A percentile compares a stretch with the other conserved stretches of the same genome.
These are phyloP conservation scores for Baryphthengus martii DNA, from an alignment of 2,113 vertebrate genomes.

Conservation along the genomic window DNA sequence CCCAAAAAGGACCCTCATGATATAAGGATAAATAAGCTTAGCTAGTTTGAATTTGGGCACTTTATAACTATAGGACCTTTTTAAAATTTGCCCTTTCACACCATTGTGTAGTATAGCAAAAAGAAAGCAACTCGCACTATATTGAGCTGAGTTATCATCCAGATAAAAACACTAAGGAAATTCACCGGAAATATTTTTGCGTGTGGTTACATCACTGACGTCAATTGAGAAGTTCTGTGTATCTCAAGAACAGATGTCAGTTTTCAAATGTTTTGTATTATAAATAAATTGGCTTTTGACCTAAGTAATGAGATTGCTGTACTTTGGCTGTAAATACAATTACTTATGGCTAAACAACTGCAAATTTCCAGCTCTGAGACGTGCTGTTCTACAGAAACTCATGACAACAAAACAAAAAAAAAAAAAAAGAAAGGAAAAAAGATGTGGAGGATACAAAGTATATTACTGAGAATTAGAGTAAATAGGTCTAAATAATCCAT, in stretches of 20 bases:
- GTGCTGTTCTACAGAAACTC: not conserved
- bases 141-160: not conserved
- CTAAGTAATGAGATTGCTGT: slow-evolving; percentile 1
- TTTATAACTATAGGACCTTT: not conserved
- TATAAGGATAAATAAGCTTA: not conserved
- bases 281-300: slow-evolving; percentile 67
- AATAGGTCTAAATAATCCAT: not conserved
- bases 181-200: not conserved
- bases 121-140: not conserved
- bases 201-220: slow-evolving; percentile 60
- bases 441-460: not conserved
- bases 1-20: not conserved
- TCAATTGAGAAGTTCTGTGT: slow-evolving; percentile 60
- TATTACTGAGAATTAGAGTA: not conserved
- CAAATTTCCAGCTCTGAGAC: not conserved
- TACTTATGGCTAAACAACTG: slow-evolving; percentile 17
- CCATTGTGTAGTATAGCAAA: not conserved
- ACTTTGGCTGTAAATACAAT: slow-evolving; percentile 56
- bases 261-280: slow-evolving; percentile 65
- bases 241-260: slow-evolving; percentile 63
- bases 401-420: no score
- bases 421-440: no score
- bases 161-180: slow-evolving; percentile 32
- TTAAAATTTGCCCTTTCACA: not conserved
- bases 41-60: not conserved